Percentiles rank a stretch among this genome's conserved stretches.
Evolutionary conservation across 1,140 invertebrate species (phyloP).

Genomic region (Schlechtendalia chinensis): DNA sequence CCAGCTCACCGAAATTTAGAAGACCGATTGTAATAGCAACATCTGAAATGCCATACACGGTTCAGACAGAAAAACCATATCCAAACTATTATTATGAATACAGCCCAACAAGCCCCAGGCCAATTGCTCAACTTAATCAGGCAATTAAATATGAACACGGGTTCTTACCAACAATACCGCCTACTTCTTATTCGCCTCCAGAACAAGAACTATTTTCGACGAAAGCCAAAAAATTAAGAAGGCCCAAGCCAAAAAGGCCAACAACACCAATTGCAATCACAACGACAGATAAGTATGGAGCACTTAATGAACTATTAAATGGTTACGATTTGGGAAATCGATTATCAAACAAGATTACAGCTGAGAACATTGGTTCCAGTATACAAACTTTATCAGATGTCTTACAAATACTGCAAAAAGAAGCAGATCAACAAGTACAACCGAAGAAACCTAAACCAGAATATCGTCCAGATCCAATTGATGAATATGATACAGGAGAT

Average conservation of each 20-base stretch:
- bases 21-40: constrained; percentile 30
- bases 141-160: constrained; percentile 12
- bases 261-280: constrained; percentile 23
- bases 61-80: neutral
- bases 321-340: constrained; percentile 71
- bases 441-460: constrained; percentile 40
- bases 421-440: constrained; percentile 27
- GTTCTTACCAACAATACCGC: constrained; percentile 21
- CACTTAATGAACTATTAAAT: constrained; percentile 58
- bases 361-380: constrained; percentile 73
- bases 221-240: constrained; percentile 39
- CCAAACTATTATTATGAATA: constrained; percentile 24
- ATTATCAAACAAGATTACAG: constrained; percentile 69
- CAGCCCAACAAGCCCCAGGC: constrained; percentile 6
- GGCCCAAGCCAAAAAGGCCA: constrained; percentile 25
- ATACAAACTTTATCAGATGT: constrained; percentile 74
- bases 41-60: neutral
- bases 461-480: neutral
- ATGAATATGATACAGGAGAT: constrained; percentile 55
- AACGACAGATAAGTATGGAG: constrained; percentile 33
- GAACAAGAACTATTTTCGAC: constrained; percentile 15
- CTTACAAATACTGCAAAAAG: constrained; percentile 53
- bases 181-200: neutral
- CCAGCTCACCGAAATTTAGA: constrained; percentile 15
- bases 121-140: neutral